Evolutionary conservation across 2,888 invertebrate genomes (phyloP).

Genomic region (Sthenelais limicola): DNA sequence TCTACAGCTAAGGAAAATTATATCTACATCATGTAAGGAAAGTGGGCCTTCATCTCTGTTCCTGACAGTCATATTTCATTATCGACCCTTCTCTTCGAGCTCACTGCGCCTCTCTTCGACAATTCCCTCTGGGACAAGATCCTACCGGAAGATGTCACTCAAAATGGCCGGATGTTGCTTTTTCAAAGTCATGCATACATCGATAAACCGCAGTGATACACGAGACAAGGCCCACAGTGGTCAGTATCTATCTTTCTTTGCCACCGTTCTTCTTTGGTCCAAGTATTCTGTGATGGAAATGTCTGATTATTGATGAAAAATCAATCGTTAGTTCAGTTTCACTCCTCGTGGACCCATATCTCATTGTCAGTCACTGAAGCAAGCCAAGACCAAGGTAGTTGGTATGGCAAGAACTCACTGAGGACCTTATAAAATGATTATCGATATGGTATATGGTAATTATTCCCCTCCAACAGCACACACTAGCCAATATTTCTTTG

Average conservation of each 20-base stretch:
- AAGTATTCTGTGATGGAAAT: too few species aligned
- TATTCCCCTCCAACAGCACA: neutral
- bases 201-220: conserved; percentile 23
- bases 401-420: too few species aligned
- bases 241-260: too few species aligned
- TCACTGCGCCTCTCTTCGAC: conserved; percentile 7
- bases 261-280: too few species aligned
- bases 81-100: conserved; percentile 27
- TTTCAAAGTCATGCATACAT: conserved; percentile 24
- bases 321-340: too few species aligned
- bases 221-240: conserved; percentile 28
- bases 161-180: conserved; percentile 21
- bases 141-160: conserved; percentile 34
- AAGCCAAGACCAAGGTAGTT: too few species aligned
- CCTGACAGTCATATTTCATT: conserved; percentile 35
- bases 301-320: too few species aligned
- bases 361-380: too few species aligned
- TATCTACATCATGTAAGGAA: conserved; percentile 40
- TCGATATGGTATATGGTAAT: conserved; percentile 22
- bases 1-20: conserved; percentile 32
- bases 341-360: too few species aligned
- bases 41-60: conserved; percentile 18
- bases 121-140: neutral
- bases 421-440: conserved; percentile 16
- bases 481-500: conserved; percentile 3